Base-by-base conservation (phyloP, 2,888 invertebrate genomes). In the Eucera pruinosa region DNA sequence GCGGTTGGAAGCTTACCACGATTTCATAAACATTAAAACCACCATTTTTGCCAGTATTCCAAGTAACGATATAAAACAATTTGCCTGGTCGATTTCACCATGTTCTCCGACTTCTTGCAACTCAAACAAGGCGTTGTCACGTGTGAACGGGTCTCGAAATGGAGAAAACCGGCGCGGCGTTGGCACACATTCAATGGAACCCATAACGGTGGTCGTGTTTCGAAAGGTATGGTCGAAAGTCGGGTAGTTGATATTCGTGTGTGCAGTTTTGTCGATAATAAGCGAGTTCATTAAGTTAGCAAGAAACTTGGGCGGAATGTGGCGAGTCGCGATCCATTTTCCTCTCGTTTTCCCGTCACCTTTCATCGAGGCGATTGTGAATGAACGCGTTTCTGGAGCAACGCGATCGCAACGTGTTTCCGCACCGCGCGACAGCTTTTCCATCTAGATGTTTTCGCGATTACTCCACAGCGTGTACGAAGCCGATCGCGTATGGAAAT, bases 301-400 rank as follows among this genome's bases (percentile, higher is more conserved):
- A 58, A 58, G 60, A 54, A 70, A 76, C 58, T 55, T 11, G 27
- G 20, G 36, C n/a, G 66, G 60, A 71, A 76, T 73, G 72, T 20
- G 39, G 18, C 36, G 33, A 39, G 36, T 48, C 61, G 70, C 25
- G 23, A 43, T 47, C 39, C 45, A 64, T 82, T 81, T 83, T 74
- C 62, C 76, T 67, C 65, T 77, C 69, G 36, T 55, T 77, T 77
- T 70, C 64, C 57, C 45, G 39, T 45, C 45, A 41, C 41, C 45
- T 66, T 39, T 43, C 55, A 33, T 33, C 36, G 20, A 2, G 13
- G 36, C 15, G 52, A 68, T 69, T 62, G 61, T 77, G 70, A 78
- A 78, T 78, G 66, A 78, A 78, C 57, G 36, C 41, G 67, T 78
- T 76, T 66, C 52, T 58, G 33, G 67, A 52, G 20, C 57, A 54